Percentiles rank a stretch among this genome's conserved stretches.
Conservation (phyloP, 2,113 vertebrate genomes). For the Myotis brandtii region DNA sequence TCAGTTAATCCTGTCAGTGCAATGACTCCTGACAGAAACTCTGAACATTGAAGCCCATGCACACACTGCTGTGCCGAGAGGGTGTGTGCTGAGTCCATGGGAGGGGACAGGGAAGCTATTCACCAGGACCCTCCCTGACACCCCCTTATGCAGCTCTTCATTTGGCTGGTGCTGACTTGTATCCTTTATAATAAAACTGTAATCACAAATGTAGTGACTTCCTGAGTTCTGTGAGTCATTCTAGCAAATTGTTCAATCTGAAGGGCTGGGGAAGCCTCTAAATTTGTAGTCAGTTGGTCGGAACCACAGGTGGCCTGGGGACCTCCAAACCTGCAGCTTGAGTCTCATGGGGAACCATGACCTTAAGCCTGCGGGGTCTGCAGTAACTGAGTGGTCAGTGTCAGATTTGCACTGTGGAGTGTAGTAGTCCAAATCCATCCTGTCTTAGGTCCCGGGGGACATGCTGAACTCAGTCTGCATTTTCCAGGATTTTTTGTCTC, state of each 20-base stretch:
- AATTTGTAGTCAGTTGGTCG: background rate
- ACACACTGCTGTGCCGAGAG: background rate
- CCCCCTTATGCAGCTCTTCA: background rate
- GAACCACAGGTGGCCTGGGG: background rate
- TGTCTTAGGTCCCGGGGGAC: background rate
- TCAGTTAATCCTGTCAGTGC: background rate
- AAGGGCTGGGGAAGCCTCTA: background rate
- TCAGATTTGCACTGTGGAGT: background rate
- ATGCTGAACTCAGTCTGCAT: background rate
- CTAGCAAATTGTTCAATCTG: background rate
- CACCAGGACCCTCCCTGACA: background rate
- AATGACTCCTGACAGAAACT: background rate
- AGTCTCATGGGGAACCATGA: background rate
- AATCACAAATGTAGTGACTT: background rate
- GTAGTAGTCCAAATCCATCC: background rate
- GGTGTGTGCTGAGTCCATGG: background rate
- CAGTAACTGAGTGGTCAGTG: background rate
- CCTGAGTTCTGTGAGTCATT: background rate
- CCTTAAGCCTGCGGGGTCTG: background rate
- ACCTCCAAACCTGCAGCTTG: background rate
- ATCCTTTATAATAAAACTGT: background rate
- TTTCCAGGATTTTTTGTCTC: background rate
- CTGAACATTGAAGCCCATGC: background rate
- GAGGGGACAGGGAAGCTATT: background rate
- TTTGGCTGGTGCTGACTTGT: background rate